These are phyloP conservation scores for Chiroxiphia lanceolata DNA, from an alignment of 2,797 vertebrate genomes.

Conservation along the genomic window DNA sequence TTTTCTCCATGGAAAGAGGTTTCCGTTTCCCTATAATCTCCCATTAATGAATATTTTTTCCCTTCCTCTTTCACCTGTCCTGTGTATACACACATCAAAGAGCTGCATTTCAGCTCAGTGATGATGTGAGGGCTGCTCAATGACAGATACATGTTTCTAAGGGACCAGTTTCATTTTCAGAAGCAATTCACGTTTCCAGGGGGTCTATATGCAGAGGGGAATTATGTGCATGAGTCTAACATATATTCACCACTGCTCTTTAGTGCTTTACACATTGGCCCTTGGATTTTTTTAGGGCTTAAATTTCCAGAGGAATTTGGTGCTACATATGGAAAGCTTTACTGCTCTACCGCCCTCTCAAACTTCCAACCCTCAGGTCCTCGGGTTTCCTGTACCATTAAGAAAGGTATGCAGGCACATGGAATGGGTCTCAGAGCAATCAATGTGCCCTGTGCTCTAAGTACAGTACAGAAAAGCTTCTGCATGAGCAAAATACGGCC, in stretches of 20 bases:
- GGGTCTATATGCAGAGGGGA: not conserved
- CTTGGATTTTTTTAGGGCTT: not conserved
- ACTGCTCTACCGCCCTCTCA: not conserved
- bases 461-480: not conserved
- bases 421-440: not conserved
- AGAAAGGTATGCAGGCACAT: constrained; percentile 1
- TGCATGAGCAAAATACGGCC: not conserved
- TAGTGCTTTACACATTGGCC: not conserved
- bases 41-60: not conserved
- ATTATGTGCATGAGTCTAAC: not conserved
- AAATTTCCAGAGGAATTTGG: constrained; percentile 28
- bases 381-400: constrained; percentile 24
- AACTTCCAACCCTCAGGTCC: constrained; percentile 11
- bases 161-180: not conserved
- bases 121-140: not conserved
- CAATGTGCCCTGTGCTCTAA: not conserved
- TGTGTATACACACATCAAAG: not conserved
- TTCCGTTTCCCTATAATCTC: not conserved
- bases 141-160: not conserved
- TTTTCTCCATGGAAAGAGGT: not conserved
- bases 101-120: not conserved
- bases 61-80: not conserved
- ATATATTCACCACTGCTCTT: not conserved
- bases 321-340: constrained; percentile 35
- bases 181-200: not conserved